Evolutionary conservation across 2,113 vertebrate species (phyloP).

Genomic region (Thamnophis sirtalis): DNA sequence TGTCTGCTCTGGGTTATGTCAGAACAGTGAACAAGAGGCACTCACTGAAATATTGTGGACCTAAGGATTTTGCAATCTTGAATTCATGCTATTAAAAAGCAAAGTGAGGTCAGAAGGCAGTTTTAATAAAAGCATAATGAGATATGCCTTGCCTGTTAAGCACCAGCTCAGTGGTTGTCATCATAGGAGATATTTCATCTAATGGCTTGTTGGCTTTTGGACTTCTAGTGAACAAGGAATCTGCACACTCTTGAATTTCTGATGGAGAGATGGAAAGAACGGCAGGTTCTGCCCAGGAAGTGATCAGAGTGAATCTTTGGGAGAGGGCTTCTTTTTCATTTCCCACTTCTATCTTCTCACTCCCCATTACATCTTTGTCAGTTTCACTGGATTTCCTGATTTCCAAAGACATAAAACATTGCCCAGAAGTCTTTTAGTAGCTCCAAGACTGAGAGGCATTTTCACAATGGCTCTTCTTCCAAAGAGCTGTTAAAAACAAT

Average conservation of each 20-base stretch:
- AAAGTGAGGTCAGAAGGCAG: neutral
- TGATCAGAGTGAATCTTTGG: neutral
- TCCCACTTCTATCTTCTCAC: neutral
- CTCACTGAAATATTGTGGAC: neutral
- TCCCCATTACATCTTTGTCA: constrained; percentile 21
- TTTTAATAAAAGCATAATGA: neutral
- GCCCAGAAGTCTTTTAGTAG: neutral
- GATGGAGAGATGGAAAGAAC: accelerated
- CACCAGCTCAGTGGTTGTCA: constrained; percentile 70
- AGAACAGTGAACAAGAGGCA: neutral
- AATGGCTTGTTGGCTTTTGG: constrained; percentile 41
- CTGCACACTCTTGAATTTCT: neutral
- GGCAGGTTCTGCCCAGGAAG: neutral
- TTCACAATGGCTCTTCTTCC: neutral
- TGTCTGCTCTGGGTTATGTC: neutral
- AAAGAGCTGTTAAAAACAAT: neutral
- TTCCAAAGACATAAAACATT: neutral
- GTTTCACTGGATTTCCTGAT: neutral
- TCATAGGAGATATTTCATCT: constrained; percentile 56
- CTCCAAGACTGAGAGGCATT: neutral
- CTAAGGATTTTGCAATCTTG: neutral
- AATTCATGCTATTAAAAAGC: neutral
- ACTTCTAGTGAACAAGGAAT: neutral
- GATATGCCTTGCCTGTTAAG: constrained; percentile 69
- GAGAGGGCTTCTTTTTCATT: neutral